Evolutionary conservation across 92 coral and sea anemone genomes (phyloP).

Genomic region (Virgularia gustaviana): DNA sequence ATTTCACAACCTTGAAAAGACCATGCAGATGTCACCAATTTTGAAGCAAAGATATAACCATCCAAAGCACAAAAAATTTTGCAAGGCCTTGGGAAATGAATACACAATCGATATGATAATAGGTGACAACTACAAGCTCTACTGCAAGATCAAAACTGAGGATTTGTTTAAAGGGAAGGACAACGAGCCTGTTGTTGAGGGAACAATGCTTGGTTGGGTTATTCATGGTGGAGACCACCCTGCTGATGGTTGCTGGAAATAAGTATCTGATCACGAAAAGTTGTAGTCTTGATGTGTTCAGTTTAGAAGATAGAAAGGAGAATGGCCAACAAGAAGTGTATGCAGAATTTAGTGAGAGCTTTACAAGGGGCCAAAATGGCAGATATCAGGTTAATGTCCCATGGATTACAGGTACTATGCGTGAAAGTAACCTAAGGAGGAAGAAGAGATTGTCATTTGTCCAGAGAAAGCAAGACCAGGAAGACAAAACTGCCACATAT

Average conservation of each 20-base stretch:
- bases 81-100: slow-evolving; percentile 29
- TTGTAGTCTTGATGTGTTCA: slow-evolving; percentile 40
- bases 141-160: slow-evolving; percentile 39
- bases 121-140: slow-evolving; percentile 31
- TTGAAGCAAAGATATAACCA: background rate
- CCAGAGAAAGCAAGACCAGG: background rate
- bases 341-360: slow-evolving; percentile 40
- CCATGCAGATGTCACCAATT: no score
- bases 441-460: background rate
- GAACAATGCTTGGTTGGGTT: slow-evolving; percentile 54
- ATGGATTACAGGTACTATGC: slow-evolving; percentile 3
- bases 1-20: no score
- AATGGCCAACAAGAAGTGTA: slow-evolving; percentile 40
- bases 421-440: background rate
- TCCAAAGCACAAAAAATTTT: slow-evolving; percentile 22
- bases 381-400: slow-evolving; percentile 25
- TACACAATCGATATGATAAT: slow-evolving; percentile 47
- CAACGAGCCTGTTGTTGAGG: slow-evolving; percentile 50
- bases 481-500: no score
- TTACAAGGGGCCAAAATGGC: slow-evolving; percentile 24
- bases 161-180: slow-evolving; percentile 42
- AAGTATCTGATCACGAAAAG: background rate
- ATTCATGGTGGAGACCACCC: slow-evolving; percentile 42
- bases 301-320: slow-evolving; percentile 39
- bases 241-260: slow-evolving; percentile 48